Percentiles rank a stretch among this genome's conserved stretches.
Conservation (phyloP, 2,888 invertebrate species). For the Pimpla rufipes region DNA sequence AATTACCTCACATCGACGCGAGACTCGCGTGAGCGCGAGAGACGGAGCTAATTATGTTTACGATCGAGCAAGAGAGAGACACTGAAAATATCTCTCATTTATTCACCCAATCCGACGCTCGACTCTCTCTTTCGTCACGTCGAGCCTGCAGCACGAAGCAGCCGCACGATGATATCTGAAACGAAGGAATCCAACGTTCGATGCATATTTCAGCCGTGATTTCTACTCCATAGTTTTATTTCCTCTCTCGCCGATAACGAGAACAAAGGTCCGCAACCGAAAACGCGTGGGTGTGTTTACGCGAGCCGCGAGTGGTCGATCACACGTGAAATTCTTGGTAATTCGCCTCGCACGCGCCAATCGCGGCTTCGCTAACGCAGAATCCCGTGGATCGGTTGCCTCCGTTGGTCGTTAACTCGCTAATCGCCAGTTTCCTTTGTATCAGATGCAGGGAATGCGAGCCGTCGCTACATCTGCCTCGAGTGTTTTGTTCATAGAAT, state of each 20-base stretch:
- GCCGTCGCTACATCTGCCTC: not conserved
- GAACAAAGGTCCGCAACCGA: not conserved
- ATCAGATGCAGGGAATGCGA: not conserved
- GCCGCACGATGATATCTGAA: too few relatives aligned
- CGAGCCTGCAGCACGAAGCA: not conserved
- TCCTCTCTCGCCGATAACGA: not conserved
- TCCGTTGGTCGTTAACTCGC: not conserved
- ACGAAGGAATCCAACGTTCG: not conserved
- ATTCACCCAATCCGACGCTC: not conserved
- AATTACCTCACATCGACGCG: too few relatives aligned
- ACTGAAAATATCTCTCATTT: too few relatives aligned
- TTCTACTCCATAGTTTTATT: not conserved
- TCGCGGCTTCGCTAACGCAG: not conserved
- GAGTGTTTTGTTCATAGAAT: slow-evolving; percentile 2
- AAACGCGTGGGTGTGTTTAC: not conserved
- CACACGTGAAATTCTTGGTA: too few relatives aligned
- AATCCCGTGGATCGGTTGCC: not conserved
- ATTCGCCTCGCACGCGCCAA: not conserved
- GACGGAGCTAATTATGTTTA: too few relatives aligned
- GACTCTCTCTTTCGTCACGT: not conserved
- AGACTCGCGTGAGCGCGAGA: too few relatives aligned
- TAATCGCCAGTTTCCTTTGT: not conserved
- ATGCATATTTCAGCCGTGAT: not conserved
- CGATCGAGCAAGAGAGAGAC: too few relatives aligned
- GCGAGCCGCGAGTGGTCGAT: not conserved